Percentiles rank a stretch among this genome's conserved stretches.
Evolutionary conservation across 2,888 invertebrate genomes (phyloP).

Genomic region (Cremastinae sp.): DNA sequence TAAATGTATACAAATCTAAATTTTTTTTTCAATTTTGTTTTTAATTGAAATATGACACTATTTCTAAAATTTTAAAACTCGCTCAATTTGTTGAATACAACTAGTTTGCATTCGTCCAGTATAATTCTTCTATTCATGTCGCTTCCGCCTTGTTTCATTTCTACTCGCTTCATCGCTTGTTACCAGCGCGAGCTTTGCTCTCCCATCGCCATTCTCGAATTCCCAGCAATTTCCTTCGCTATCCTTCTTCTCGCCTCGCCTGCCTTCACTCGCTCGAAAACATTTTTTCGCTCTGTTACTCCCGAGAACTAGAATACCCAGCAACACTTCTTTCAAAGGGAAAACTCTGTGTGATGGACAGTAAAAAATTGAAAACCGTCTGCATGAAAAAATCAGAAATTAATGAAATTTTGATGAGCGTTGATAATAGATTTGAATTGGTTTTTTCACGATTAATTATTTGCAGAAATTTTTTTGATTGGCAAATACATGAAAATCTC

Average conservation of each 20-base stretch:
- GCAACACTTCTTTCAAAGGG: neutral
- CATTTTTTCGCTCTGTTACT: slow-evolving; percentile 26
- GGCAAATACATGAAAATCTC: too few species aligned
- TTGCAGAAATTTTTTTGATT: too few species aligned
- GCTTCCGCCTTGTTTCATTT: slow-evolving; percentile 58
- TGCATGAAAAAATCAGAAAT: neutral
- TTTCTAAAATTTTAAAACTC: too few species aligned
- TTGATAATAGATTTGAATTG: too few species aligned
- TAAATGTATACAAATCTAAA: neutral
- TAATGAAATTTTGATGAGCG: too few species aligned
- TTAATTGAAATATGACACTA: too few species aligned
- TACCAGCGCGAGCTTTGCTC: slow-evolving; percentile 21
- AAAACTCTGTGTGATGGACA: too few species aligned
- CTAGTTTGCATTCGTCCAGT: neutral
- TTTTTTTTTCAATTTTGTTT: slow-evolving; percentile 1
- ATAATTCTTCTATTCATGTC: slow-evolving; percentile 54
- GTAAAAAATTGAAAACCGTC: neutral
- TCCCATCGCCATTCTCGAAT: slow-evolving; percentile 37
- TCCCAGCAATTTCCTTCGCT: slow-evolving; percentile 41
- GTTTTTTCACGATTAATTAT: too few species aligned
- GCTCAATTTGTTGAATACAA: neutral
- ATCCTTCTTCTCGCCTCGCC: neutral
- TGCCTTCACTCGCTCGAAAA: neutral
- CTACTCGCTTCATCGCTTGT: slow-evolving; percentile 52
- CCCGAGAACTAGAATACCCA: slow-evolving; percentile 12